Base-by-base conservation (phyloP, 2,113 vertebrate species). In the Felis chaus region DNA sequence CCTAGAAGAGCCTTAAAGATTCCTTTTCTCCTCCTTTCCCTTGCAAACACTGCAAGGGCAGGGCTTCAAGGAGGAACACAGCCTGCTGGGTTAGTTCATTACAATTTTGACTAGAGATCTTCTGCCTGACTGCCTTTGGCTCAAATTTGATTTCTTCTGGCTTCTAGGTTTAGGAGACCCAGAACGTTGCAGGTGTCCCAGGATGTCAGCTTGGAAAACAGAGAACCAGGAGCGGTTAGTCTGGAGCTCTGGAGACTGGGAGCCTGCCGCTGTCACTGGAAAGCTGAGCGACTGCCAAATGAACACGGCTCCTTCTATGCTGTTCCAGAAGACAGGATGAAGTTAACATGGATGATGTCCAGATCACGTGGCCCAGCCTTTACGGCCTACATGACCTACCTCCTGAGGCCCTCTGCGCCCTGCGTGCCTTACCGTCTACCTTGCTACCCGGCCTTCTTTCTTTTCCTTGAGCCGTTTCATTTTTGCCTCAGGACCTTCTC, bases 331-430 rank as follows among this genome's bases (percentile, higher is more conserved):
- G 48, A 94, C 1, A n/a, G 65, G 21, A 29, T 0, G 39, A 71
- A 27, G 53, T 15, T 4, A 45, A 81, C 0, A 0, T 1, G 45
- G 68, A 5, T 25, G 0, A 61, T 3, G 25, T 29, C 19, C 29
- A 21, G 7, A 31, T 36, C 45, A 15, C 12, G 4, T 7, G 2
- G 9, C 68, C 7, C 12, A 31, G 78, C 25, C 21, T 74, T 29
- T 1, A 7, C 0, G 0, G 76, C 68, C 41, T 1, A 4, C 1
- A 0, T 8, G 68, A 39, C 3, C 50, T 7, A 27, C 15, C 33
- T 23, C 27, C 31, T 16, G n/a, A 21, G 36, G 45, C 33, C 11
- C 19, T 31, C 39, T 45, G 31, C 0, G 8, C 31, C 83, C 25
- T 6, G 10, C 50, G 0, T 0, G 16, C 8, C 7, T 11, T 68